These are phyloP conservation scores for Pachycephala philippinensis DNA, from an alignment of 2,113 vertebrate species.

Conservation along the genomic window DNA sequence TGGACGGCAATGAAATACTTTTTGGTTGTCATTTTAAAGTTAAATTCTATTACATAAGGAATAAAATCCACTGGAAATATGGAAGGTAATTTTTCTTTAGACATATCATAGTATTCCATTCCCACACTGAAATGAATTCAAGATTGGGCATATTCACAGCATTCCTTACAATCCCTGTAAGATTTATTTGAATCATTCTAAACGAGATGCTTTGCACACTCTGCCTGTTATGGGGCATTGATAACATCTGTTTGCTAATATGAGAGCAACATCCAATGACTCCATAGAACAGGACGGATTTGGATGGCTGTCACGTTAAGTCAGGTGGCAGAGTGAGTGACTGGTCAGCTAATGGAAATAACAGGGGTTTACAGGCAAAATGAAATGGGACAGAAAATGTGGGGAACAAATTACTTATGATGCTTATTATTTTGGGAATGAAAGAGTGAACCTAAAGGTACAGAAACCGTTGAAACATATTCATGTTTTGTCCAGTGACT, in stretches of 20 bases:
- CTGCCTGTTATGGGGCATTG: background rate
- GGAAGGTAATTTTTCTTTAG: constrained; percentile 13
- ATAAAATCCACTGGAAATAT: background rate
- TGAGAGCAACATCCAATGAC: background rate
- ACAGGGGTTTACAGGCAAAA: background rate
- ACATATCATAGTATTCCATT: background rate
- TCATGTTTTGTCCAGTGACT: background rate
- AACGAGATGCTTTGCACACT: background rate
- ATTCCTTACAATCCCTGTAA: background rate
- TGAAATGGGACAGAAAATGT: background rate
- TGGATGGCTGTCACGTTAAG: background rate
- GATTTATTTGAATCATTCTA: background rate
- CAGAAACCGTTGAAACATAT: background rate
- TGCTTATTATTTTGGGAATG: background rate
- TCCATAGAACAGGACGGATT: background rate
- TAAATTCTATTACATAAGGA: constrained; percentile 32
- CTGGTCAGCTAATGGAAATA: background rate
- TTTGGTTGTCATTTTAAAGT: constrained; percentile 22
- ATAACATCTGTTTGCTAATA: constrained; percentile 17
- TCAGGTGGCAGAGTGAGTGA: background rate
- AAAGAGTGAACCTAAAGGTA: background rate
- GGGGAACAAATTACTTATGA: background rate
- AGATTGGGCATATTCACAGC: background rate
- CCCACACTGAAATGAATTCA: background rate
- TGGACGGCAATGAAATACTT: background rate